Base-by-base conservation (phyloP, 2,113 vertebrate species). In the Gymnorhina tibicen region DNA sequence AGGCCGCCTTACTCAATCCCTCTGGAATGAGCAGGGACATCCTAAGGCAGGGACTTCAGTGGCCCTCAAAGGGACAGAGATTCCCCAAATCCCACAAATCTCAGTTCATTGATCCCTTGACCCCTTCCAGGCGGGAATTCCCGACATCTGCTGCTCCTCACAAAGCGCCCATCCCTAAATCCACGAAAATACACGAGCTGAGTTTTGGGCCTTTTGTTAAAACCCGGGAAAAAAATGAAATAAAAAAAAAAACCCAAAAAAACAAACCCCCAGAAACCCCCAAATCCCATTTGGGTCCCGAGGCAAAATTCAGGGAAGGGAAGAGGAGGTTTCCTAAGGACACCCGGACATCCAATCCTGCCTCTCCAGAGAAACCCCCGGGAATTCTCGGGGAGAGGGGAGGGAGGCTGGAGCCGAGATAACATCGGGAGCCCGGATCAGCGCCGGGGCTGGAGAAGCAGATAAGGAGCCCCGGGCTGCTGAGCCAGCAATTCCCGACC, bases 401-500 rank as follows among this genome's bases (percentile, higher is more conserved):
- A 46, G 77, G 69, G 89, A 75, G 74, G 7, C 35, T 5, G 53
- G 55, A 35, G 39, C 7, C 3, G 35, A 75, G 94, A 97, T 95
- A 95, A 75, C 60, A 92, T 89, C 84, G 4, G 69, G 58, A 91
- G 77, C 93, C 89, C 87, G 80, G 94, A 94, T 89, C 3, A 64
- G 66, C 72, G 6, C 2, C 13, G 4, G 50, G 20, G 27, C 41
- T 64, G 95, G 87, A 77, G 94, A 85, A 53, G 0, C 44, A 74
- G 94, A 93, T 91, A 91, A 89, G 23, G 56, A 84, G 13, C 70
- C 70, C 44, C 4, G 53, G 16, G 32, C 9, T 22, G 93, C 96
- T 95, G 96, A 95, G 80, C 18, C 91, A 89, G 96, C 94, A 75
- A 16, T 24, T 91, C 52, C 80, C 10, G 39, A 23, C 32, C 56